A percentile compares a stretch with the other conserved stretches of the same genome.
Conservation (phyloP, 2,797 vertebrate genomes). For the Huso huso region DNA sequence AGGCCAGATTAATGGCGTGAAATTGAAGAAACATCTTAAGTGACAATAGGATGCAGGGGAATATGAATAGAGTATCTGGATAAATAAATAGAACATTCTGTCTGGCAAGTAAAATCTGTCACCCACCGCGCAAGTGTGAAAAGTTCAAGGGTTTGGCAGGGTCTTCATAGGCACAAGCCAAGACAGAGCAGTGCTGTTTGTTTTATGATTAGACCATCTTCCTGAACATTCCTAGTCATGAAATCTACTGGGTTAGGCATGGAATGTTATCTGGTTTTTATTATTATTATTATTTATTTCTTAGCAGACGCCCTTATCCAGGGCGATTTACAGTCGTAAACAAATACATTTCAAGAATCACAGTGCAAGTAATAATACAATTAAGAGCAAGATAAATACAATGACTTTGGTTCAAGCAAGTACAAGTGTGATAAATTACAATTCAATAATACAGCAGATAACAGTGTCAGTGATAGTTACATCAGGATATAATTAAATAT, state of each 20-base stretch:
- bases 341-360: too few relatives aligned
- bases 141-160: constrained; percentile 48
- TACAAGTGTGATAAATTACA: too few relatives aligned
- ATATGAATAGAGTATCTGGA: constrained; percentile 27
- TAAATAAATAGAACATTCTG: constrained; percentile 30
- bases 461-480: too few relatives aligned
- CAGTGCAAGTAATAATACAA: too few relatives aligned
- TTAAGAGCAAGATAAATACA: too few relatives aligned
- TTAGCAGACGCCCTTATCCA: too few relatives aligned
- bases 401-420: too few relatives aligned
- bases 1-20: constrained; percentile 15
- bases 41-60: constrained; percentile 28
- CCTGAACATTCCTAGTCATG: constrained; percentile 3
- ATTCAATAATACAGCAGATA: too few relatives aligned
- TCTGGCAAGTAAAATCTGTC: constrained; percentile 46
- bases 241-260: neutral
- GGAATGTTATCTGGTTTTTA: too few relatives aligned
- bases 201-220: constrained; percentile 20
- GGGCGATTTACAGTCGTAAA: too few relatives aligned
- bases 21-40: constrained; percentile 24
- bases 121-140: constrained; percentile 41
- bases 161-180: constrained; percentile 37
- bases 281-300: too few relatives aligned
- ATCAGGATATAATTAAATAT: too few relatives aligned
- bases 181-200: constrained; percentile 30